A percentile compares a stretch with the other conserved stretches of the same genome.
These are phyloP conservation scores for Bubo scandiacus DNA, from an alignment of 2,113 vertebrate species.

Conservation along the genomic window DNA sequence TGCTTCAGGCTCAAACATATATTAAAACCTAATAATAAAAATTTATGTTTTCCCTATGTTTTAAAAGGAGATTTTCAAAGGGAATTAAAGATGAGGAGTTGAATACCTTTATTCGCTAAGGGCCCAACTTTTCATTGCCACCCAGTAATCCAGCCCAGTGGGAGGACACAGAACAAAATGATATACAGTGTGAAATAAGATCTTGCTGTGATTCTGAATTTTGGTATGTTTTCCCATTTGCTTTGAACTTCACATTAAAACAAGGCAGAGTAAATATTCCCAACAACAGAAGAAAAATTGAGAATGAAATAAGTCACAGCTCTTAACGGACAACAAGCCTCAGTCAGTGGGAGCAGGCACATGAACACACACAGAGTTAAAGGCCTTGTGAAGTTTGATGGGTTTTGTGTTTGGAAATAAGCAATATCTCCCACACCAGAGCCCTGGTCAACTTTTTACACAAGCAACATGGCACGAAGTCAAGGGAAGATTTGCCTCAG, in stretches of 20 bases:
- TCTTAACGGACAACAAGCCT: background rate
- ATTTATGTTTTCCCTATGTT: background rate
- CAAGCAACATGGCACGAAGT: background rate
- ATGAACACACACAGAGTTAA: background rate
- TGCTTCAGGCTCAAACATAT: background rate
- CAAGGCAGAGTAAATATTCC: constrained; percentile 2
- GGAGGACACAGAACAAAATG: background rate
- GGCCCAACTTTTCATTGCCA: background rate
- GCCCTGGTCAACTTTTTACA: background rate
- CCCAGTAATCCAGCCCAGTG: background rate
- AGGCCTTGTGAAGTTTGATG: background rate
- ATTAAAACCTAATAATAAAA: background rate
- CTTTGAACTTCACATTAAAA: constrained; percentile 26
- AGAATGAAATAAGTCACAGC: background rate
- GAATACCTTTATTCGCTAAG: background rate
- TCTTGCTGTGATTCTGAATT: background rate
- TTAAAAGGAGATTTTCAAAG: background rate
- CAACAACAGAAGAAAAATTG: background rate
- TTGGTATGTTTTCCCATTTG: background rate
- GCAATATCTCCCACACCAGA: constrained; percentile 1
- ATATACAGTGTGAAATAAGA: background rate
- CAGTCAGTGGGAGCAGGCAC: background rate
- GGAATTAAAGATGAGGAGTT: background rate
- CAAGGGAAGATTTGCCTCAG: constrained; percentile 10
- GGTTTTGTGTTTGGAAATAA: background rate